phyloP scores from a whole-genome alignment of 2,797 vertebrate genomes.

The Coracias cyanogaster region DNA sequence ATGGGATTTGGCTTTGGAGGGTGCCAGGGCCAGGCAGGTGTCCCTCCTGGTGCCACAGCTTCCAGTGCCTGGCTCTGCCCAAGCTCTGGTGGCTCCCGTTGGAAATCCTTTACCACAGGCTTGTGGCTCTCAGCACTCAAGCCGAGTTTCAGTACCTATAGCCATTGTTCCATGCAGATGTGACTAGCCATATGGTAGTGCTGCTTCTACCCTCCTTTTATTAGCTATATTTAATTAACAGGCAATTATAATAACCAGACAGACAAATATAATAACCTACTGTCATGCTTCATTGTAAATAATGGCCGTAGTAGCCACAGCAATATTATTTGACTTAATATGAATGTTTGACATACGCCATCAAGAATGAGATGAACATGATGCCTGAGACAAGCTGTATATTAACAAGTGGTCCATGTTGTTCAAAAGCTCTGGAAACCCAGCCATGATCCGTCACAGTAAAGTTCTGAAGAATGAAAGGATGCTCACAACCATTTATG shows the following conservation, averaged over 20 bases:
- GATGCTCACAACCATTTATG: neutral
- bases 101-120: neutral
- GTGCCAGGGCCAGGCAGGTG: neutral
- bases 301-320: neutral
- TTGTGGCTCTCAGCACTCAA: neutral
- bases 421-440: constrained; percentile 9
- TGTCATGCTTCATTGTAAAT: constrained; percentile 13
- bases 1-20: neutral
- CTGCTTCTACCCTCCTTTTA: neutral
- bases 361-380: neutral
- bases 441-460: neutral
- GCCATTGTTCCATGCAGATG: neutral
- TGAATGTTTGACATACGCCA: neutral
- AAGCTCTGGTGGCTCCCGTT: neutral
- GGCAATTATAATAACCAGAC: constrained; percentile 12
- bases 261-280: neutral
- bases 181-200: neutral
- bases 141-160: neutral
- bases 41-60: neutral
- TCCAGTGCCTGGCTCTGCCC: neutral
- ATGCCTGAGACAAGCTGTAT: neutral
- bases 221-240: constrained; percentile 26
- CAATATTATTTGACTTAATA: neutral
- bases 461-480: neutral
- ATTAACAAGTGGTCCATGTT: neutral